Base-by-base conservation (phyloP, 2,113 vertebrate species). In the Crotalus helleri region DNA sequence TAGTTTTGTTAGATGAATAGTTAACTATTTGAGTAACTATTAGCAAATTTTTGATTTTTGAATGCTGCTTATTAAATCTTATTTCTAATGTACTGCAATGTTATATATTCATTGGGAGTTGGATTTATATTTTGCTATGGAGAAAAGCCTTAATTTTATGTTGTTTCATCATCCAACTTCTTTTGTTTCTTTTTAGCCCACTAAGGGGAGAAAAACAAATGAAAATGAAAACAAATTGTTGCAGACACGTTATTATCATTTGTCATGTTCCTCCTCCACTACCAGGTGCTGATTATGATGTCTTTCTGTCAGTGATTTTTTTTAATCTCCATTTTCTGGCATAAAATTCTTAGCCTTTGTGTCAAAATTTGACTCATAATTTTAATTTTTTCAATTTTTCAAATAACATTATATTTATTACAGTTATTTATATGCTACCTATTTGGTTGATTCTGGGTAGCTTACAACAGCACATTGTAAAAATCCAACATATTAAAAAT, bases 91-190 rank as follows among this genome's bases (percentile, higher is more conserved):
- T 15, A 26, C 29, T 49, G 11, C 15, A 86, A 46, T 54, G 1
- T 57, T 86, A 13, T 46, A 46, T 89, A 89, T 15, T 13, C 46
- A 29, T 1, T 53, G 49, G 54, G n/a, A 90, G n/a, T 8, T 10
- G 23, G 23, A 33, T 85, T 91, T 58, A 5, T 49, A 53, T 15
- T 74, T 85, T 85, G 49, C 21, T 29, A 5, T 46, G 87, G n/a
- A 55, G 55, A 57, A 23, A 49, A 54, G 46, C 51, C 87, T 93
- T 90, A 54, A 51, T 12, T 92, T 92, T 55, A 69, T 89, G 57
- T 57, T 92, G 74, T 87, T 59, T 92, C 74, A 86, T 59, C 88
- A 55, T 61, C 88, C 39, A 51, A 92, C 57, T 74, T 87, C 91
- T 64, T 91, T 54, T 91, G 39, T 91, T 93, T 81, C 46, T 58